phyloP scores from a whole-genome alignment of 2,888 invertebrate species.

The Cantharis rufa region DNA sequence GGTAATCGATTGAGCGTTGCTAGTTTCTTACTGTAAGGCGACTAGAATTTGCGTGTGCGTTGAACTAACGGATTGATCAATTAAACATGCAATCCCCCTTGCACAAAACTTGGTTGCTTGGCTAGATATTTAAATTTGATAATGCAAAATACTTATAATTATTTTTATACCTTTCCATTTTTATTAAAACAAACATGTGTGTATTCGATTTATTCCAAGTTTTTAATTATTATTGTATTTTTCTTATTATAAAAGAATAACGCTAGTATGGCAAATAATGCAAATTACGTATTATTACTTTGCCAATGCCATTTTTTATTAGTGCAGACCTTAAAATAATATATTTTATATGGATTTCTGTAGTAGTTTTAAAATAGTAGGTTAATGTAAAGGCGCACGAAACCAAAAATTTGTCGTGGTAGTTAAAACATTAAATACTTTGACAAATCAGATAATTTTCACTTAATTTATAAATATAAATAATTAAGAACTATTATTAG shows the following conservation, averaged over 20 bases:
- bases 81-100: conserved; percentile 21
- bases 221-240: not conserved
- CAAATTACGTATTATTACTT: not conserved
- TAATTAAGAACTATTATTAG: too few relatives aligned
- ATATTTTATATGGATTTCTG: not conserved
- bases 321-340: not conserved
- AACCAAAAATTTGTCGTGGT: not conserved
- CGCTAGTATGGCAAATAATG: not conserved
- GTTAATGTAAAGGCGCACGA: not conserved
- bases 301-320: not conserved
- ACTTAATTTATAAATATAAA: not conserved
- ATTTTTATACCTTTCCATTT: not conserved
- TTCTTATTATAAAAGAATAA: not conserved
- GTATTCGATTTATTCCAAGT: not conserved
- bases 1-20: conserved; percentile 19
- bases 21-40: conserved; percentile 14
- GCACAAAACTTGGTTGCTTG: not conserved
- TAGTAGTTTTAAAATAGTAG: not conserved
- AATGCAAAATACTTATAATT: not conserved
- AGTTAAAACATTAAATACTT: not conserved
- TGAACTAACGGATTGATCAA: conserved; percentile 3
- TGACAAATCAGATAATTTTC: not conserved
- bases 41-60: conserved; percentile 18
- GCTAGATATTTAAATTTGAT: not conserved
- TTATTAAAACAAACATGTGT: not conserved